These are phyloP conservation scores for Rhynchotus rufescens DNA, from an alignment of 2,797 vertebrate genomes.

Conservation along the genomic window DNA sequence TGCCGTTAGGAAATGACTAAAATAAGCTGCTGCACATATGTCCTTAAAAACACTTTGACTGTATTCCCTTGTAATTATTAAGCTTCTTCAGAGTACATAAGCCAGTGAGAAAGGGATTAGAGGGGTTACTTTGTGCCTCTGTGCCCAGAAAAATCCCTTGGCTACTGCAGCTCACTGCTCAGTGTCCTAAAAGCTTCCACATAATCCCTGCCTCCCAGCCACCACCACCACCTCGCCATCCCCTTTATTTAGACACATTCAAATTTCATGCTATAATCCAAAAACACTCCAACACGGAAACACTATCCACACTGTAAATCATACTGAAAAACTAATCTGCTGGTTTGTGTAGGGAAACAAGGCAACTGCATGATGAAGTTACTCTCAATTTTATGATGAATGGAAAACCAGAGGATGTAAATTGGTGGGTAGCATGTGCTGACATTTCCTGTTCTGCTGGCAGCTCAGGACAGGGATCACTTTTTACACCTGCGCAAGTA, in stretches of 20 bases:
- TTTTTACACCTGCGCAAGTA: not conserved
- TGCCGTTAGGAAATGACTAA: conserved; percentile 67
- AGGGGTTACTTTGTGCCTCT: conserved; percentile 80
- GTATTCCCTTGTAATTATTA: conserved; percentile 83
- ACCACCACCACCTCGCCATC: conserved; percentile 10
- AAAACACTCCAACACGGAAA: conserved; percentile 33
- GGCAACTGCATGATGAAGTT: not conserved
- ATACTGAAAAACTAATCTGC: conserved; percentile 35
- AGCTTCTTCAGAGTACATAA: conserved; percentile 81
- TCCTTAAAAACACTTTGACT: conserved; percentile 82
- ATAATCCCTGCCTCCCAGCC: conserved; percentile 72
- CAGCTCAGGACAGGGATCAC: not conserved
- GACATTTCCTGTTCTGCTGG: not conserved
- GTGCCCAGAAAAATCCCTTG: conserved; percentile 75
- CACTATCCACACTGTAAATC: conserved; percentile 31
- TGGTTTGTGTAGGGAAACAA: not conserved
- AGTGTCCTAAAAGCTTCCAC: conserved; percentile 73
- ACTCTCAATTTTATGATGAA: not conserved
- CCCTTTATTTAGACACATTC: conserved; percentile 70
- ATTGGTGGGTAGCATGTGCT: not conserved
- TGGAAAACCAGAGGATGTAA: not conserved
- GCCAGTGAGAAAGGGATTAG: conserved; percentile 82
- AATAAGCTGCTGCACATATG: conserved; percentile 76
- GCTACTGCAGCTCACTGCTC: conserved; percentile 58
- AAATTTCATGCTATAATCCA: conserved; percentile 63